phyloP scores from a whole-genome alignment of 2,113 vertebrate genomes.

The Paratilapia polleni region DNA sequence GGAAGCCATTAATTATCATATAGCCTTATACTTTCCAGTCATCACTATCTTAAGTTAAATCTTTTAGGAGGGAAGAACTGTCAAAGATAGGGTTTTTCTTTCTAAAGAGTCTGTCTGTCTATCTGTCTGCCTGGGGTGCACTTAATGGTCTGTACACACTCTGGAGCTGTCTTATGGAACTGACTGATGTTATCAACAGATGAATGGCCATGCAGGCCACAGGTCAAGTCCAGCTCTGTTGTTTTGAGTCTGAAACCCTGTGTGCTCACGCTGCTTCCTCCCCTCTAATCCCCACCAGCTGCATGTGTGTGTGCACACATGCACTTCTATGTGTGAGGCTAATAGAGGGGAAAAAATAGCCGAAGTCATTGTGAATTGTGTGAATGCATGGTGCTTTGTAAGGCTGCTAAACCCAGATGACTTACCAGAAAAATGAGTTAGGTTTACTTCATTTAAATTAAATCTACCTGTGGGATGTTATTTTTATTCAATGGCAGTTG shows the following conservation, averaged over 20 bases:
- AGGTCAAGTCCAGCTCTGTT: conserved; percentile 73
- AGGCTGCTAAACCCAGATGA: conserved; percentile 20
- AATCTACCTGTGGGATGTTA: conserved; percentile 60
- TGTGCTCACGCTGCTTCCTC: conserved; percentile 67
- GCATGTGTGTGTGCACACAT: conserved; percentile 29
- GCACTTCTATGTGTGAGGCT: conserved; percentile 34
- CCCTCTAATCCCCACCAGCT: conserved; percentile 66
- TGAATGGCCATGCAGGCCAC: conserved; percentile 68
- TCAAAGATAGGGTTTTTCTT: conserved; percentile 34
- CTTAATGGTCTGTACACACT: conserved; percentile 50
- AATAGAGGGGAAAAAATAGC: conserved; percentile 22
- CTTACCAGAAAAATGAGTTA: conserved; percentile 37
- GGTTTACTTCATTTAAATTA: conserved; percentile 55
- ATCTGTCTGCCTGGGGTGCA: conserved; percentile 1
- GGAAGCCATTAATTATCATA: conserved; percentile 74
- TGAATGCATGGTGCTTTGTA: background rate
- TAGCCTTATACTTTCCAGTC: conserved; percentile 54
- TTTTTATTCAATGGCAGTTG: conserved; percentile 61
- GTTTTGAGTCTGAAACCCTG: conserved; percentile 70
- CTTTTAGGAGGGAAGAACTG: conserved; percentile 29
- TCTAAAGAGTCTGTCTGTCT: conserved; percentile 22
- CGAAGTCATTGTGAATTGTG: conserved; percentile 1
- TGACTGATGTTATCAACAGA: conserved; percentile 73
- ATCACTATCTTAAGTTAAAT: conserved; percentile 50
- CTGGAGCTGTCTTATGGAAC: conserved; percentile 35